Conservation (phyloP, 2,888 invertebrate genomes). For the Mesochorus sp. region DNA sequence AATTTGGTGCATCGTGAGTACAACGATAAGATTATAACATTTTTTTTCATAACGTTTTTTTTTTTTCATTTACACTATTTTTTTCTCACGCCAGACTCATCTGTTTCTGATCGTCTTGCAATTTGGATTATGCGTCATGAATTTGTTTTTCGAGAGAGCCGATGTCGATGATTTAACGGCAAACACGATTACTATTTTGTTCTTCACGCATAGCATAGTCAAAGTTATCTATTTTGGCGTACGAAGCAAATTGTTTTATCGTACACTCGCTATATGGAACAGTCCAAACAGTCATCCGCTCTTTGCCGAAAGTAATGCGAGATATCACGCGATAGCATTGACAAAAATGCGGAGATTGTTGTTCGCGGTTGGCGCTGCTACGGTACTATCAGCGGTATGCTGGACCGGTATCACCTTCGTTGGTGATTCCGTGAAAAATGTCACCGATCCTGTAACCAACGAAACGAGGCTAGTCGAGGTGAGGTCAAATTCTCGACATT, state of each 20-base stretch:
- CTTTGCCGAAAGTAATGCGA: constrained; percentile 91
- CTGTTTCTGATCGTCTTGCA: constrained; percentile 86
- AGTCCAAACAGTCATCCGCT: constrained; percentile 92
- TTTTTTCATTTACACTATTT: constrained; percentile 7
- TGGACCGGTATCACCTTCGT: constrained; percentile 93
- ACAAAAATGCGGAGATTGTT: constrained; percentile 90
- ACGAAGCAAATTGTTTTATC: constrained; percentile 89
- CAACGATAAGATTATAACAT: neutral
- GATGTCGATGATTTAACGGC: constrained; percentile 89
- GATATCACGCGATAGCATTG: constrained; percentile 89
- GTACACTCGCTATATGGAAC: constrained; percentile 92
- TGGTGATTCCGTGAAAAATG: constrained; percentile 88
- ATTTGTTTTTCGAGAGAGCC: constrained; percentile 88
- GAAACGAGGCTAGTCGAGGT: constrained; percentile 88
- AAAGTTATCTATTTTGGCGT: constrained; percentile 89
- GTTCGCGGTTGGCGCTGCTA: constrained; percentile 86
- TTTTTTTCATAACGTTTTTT: neutral
- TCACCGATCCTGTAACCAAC: constrained; percentile 87
- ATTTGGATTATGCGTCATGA: constrained; percentile 86
- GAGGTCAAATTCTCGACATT: constrained; percentile 45
- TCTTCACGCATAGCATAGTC: constrained; percentile 90
- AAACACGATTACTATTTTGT: constrained; percentile 91
- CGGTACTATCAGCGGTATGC: constrained; percentile 85
- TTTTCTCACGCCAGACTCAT: constrained; percentile 80
- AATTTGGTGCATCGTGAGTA: constrained; percentile 79